phyloP scores from a whole-genome alignment of 2,113 vertebrate genomes.

The Corythornis madagascariensis region DNA sequence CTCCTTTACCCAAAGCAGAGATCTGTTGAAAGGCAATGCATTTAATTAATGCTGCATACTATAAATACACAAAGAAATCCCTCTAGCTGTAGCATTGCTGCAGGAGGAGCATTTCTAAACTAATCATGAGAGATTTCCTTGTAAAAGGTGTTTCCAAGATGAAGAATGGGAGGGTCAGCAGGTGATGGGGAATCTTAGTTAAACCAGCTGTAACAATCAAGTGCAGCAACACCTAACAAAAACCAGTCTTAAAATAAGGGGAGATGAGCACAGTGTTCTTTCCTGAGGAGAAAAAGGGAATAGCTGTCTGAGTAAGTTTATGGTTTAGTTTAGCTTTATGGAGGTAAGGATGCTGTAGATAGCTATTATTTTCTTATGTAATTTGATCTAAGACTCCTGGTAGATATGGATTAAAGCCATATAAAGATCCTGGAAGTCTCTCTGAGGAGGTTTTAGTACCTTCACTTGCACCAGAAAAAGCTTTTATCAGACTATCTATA shows the following conservation, averaged over 20 bases:
- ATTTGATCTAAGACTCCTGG: neutral
- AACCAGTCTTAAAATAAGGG: neutral
- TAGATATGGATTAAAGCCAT: neutral
- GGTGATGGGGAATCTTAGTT: neutral
- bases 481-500: neutral
- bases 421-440: neutral
- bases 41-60: neutral
- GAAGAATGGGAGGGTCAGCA: neutral
- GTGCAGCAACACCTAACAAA: neutral
- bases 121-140: neutral
- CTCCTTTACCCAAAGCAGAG: neutral
- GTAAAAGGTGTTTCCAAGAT: neutral
- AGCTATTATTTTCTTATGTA: neutral
- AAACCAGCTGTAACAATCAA: neutral
- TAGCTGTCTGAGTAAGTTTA: neutral
- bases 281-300: neutral
- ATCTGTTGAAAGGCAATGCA: neutral
- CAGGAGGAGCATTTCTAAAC: neutral
- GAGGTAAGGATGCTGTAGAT: neutral
- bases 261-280: neutral
- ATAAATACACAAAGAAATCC: neutral
- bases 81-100: neutral
- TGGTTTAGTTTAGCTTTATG: neutral
- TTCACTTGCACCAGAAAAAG: neutral
- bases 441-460: neutral